Percentiles rank a stretch among this genome's conserved stretches.
Evolutionary conservation across 2,113 vertebrate genomes (phyloP).

Genomic region (Nipponia nippon): DNA sequence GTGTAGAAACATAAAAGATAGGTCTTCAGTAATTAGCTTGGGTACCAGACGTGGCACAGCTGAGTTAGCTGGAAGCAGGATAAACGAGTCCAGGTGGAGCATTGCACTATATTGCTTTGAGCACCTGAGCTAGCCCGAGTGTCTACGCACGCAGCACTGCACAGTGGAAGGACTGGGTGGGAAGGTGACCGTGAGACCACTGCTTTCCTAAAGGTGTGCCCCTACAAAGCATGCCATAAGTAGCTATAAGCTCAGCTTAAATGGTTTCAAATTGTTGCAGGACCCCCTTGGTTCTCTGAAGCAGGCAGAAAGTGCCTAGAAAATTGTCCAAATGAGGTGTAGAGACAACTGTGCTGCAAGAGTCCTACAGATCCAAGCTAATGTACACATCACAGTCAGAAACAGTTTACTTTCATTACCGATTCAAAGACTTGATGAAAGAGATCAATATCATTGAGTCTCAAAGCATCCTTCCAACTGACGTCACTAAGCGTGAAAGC

Average conservation of each 20-base stretch:
- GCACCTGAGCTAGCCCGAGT: background rate
- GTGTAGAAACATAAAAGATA: slow-evolving; percentile 16
- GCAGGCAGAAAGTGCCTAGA: background rate
- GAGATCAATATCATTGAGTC: background rate
- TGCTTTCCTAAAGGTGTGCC: background rate
- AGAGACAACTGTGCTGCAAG: background rate
- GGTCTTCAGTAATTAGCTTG: slow-evolving; percentile 13
- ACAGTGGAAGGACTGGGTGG: background rate
- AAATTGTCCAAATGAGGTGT: background rate
- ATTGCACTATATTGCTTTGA: background rate
- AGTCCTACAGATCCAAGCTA: background rate
- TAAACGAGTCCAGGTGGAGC: slow-evolving; percentile 38
- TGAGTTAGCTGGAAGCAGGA: slow-evolving; percentile 47
- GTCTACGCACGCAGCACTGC: background rate
- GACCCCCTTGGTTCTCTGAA: background rate
- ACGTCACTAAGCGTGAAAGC: background rate
- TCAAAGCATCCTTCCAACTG: background rate
- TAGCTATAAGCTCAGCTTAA: background rate
- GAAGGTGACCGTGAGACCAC: background rate
- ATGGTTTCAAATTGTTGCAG: background rate
- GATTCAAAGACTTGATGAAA: background rate
- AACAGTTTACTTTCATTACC: background rate
- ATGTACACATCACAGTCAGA: background rate
- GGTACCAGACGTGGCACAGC: background rate
- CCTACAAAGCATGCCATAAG: background rate